These are phyloP conservation scores for Nipponacmea schrenckii DNA, from an alignment of 2,888 invertebrate species.

Conservation along the genomic window DNA sequence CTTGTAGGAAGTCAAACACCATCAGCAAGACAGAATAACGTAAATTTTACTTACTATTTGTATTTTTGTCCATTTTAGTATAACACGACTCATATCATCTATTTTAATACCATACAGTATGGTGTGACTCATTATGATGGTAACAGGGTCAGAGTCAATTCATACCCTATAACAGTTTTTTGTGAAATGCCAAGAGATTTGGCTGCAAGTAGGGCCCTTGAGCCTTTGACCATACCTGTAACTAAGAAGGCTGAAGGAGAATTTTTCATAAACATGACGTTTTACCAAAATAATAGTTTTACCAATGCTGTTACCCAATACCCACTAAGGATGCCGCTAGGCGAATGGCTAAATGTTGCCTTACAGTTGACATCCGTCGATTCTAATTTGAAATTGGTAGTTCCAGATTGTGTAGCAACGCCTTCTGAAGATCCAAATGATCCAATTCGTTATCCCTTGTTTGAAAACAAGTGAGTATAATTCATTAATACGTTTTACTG, in stretches of 20 bases:
- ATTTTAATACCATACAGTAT: constrained; percentile 49
- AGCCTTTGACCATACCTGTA: constrained; percentile 48
- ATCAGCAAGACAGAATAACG: constrained; percentile 11
- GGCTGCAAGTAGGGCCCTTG: constrained; percentile 32
- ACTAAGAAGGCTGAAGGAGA: constrained; percentile 46
- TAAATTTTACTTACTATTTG: too few species aligned
- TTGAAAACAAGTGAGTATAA: constrained; percentile 54
- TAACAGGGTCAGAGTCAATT: constrained; percentile 46
- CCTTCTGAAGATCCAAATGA: constrained; percentile 38
- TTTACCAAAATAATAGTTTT: constrained; percentile 49
- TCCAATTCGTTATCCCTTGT: constrained; percentile 43
- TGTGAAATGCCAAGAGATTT: constrained; percentile 51
- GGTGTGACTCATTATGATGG: constrained; percentile 41
- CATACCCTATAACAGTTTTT: constrained; percentile 49
- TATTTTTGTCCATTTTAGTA: constrained; percentile 40
- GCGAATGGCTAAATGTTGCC: constrained; percentile 53
- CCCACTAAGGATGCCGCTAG: constrained; percentile 52
- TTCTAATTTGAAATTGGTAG: constrained; percentile 50
- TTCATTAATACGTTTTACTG: neutral
- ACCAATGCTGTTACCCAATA: constrained; percentile 38
- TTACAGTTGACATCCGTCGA: constrained; percentile 48
- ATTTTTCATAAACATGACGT: constrained; percentile 46
- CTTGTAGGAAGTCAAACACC: constrained; percentile 14
- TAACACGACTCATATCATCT: constrained; percentile 58
- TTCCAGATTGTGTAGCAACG: constrained; percentile 55